phyloP scores from a whole-genome alignment of 2,797 vertebrate genomes.

The Cyprinodon diabolis region DNA sequence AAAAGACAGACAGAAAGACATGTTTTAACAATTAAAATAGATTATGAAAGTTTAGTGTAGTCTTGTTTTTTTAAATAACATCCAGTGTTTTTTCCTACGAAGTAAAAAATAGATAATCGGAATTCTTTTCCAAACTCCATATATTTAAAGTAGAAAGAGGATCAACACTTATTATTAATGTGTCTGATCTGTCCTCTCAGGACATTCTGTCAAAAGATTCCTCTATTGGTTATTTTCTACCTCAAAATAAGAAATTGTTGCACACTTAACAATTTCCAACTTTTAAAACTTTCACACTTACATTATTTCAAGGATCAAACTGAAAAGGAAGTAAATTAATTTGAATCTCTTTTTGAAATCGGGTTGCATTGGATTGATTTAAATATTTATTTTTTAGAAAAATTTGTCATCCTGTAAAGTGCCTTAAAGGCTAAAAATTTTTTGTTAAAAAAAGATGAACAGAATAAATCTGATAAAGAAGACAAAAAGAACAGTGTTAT shows the following conservation, averaged over 20 bases:
- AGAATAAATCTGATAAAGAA: background rate
- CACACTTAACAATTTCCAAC: background rate
- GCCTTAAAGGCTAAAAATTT: background rate
- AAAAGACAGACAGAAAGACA: too few relatives aligned
- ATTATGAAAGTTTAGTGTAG: too few relatives aligned
- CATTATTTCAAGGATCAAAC: background rate
- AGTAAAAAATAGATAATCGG: background rate
- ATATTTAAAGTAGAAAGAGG: background rate
- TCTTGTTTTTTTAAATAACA: too few relatives aligned
- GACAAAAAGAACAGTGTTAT: background rate
- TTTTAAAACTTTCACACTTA: background rate
- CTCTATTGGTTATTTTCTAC: too few relatives aligned
- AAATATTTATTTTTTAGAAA: background rate
- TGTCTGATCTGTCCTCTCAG: background rate
- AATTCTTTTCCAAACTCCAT: background rate
- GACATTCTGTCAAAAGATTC: background rate
- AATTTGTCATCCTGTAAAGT: background rate
- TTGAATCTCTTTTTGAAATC: background rate
- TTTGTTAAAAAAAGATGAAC: background rate
- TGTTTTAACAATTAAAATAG: too few relatives aligned
- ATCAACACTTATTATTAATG: background rate
- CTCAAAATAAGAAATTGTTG: too few relatives aligned
- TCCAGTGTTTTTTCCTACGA: background rate
- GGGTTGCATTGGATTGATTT: background rate
- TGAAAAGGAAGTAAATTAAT: background rate